Base-by-base conservation (phyloP, 2,797 vertebrate species). In the Cephalopachus bancanus region DNA sequence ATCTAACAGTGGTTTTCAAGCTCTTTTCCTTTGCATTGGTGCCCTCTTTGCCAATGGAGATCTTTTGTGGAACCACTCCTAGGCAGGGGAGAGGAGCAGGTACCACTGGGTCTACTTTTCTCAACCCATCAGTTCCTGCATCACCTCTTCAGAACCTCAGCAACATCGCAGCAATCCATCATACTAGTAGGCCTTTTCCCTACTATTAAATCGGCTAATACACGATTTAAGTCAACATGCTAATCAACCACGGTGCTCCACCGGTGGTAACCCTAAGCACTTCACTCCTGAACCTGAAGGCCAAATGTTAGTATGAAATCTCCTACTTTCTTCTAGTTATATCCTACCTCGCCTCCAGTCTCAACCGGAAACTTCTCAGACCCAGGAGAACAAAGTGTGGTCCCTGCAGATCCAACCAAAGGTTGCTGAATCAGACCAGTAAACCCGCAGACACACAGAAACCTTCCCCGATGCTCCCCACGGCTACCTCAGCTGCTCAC, bases 401-500 rank as follows among this genome's bases (percentile, higher is more conserved):
- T n/a, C 55, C 67, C 65, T 57, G 49, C 69, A 37, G 7, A 26
- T 37, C 9, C n/a, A 33, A 26, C 1, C 59, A 20, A 30, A 81
- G n/a, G 72, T 11, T 33, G 26, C 33, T 33, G 10, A 76, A 19
- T 57, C 24, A 1, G 20, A 10, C 10, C 12, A 2, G 33, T n/a
- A 28, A 64, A 53, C 4, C 19, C 22, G n/a, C 20, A 14, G 65
- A 57, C 12, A 2, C 83, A 10, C 2, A 24, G 49, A 37, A 10
- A 67, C 30, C 14, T 26, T 7, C 51, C 60, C 37, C 24, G 0
- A 0, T 0, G 33, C 16, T 53, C 69, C 65, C 94, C 96, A 98
- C 83, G 44, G 98, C 97, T 44, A 95, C 79, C 65, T 91, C 90
- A 74, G 49, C 5, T 94, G 96, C 98, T 99, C 92, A 98, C 99